These are phyloP conservation scores for Conops quadrifasciatus DNA, from an alignment of 2,888 invertebrate species.

Conservation along the genomic window DNA sequence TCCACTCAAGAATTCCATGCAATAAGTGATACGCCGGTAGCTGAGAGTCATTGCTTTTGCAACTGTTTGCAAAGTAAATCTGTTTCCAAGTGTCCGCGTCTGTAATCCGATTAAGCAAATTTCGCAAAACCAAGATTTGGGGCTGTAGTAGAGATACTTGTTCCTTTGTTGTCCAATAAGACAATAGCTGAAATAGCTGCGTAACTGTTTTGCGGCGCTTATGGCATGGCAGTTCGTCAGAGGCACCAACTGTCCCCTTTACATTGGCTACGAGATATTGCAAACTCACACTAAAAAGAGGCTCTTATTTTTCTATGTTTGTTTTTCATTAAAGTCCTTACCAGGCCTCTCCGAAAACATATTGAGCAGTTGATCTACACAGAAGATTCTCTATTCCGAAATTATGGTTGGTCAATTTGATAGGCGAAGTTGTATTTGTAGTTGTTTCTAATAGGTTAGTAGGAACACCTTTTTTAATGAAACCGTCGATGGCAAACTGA, in stretches of 20 bases:
- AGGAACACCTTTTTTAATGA: constrained; percentile 38
- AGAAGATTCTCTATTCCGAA: constrained; percentile 50
- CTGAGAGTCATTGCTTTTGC: constrained; percentile 59
- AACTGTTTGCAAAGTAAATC: constrained; percentile 56
- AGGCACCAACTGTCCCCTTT: constrained; percentile 43
- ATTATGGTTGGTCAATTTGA: constrained; percentile 49
- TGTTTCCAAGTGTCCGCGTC: constrained; percentile 52
- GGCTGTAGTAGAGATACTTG: constrained; percentile 43
- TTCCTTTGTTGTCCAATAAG: constrained; percentile 43
- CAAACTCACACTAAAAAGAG: constrained; percentile 52
- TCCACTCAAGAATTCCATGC: constrained; percentile 64
- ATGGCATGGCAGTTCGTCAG: constrained; percentile 44
- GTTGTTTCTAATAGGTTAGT: background rate
- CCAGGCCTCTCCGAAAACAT: constrained; percentile 57
- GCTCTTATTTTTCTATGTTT: background rate
- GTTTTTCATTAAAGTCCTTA: constrained; percentile 39
- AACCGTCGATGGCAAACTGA: constrained; percentile 52
- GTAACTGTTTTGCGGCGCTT: constrained; percentile 55
- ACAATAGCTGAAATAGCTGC: constrained; percentile 52
- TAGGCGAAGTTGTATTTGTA: constrained; percentile 42
- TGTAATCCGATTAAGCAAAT: constrained; percentile 52
- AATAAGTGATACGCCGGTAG: constrained; percentile 61
- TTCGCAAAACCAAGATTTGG: constrained; percentile 48
- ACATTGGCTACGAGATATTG: constrained; percentile 55
- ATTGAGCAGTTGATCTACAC: constrained; percentile 45